Conservation (phyloP, 2,888 invertebrate species). For the Leucophenga maculata region DNA sequence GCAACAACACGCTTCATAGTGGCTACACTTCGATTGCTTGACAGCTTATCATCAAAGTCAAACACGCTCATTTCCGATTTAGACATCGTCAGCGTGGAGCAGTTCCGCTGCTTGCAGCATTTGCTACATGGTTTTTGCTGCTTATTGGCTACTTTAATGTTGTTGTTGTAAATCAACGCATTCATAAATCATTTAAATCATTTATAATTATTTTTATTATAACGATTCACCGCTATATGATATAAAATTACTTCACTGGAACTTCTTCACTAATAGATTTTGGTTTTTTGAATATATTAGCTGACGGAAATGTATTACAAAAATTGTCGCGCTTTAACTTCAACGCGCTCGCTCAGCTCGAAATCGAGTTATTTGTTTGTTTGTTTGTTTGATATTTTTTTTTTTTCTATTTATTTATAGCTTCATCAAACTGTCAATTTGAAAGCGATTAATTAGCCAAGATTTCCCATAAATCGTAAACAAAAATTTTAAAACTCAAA, state of each 20-base stretch:
- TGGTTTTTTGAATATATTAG: neutral
- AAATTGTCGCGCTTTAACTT: neutral
- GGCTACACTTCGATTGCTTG: too few relatives aligned
- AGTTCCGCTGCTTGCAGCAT: neutral
- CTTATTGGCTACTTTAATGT: neutral
- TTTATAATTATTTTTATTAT: neutral
- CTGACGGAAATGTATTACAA: conserved; percentile 9
- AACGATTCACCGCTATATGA: too few relatives aligned
- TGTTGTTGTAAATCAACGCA: conserved; percentile 13
- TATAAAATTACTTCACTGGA: too few relatives aligned
- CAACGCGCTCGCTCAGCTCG: too few relatives aligned
- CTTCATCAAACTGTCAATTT: neutral
- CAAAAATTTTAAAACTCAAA: neutral
- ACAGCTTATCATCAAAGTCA: neutral
- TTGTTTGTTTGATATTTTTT: neutral
- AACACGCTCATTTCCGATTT: neutral
- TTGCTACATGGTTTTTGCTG: neutral
- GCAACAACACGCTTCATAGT: too few relatives aligned
- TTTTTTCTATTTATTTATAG: neutral
- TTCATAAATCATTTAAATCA: conserved; percentile 18
- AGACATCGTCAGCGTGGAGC: too few relatives aligned
- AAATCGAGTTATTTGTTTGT: too few relatives aligned
- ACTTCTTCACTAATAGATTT: neutral
- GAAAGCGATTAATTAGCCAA: neutral
- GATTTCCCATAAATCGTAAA: neutral